Conservation (phyloP, 2,888 invertebrate genomes). For the Luperina nickerlii region DNA sequence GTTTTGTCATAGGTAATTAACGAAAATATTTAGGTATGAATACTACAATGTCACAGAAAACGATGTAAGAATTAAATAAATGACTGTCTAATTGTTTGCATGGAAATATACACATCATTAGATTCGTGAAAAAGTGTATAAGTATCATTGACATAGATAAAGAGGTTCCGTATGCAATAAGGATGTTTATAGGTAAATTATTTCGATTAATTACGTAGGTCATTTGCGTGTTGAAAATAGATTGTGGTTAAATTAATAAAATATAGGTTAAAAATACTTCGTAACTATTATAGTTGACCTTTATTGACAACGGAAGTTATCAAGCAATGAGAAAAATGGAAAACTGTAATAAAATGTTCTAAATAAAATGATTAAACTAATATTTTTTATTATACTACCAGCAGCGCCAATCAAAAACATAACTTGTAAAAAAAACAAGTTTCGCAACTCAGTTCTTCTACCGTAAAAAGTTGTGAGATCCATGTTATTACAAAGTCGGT, state of each 20-base stretch:
- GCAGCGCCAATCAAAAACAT: no score
- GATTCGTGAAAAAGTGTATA: not conserved
- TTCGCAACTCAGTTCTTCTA: no score
- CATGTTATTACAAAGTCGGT: no score
- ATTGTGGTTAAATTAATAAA: not conserved
- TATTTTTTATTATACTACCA: no score
- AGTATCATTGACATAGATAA: not conserved
- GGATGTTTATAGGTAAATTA: conserved; percentile 1
- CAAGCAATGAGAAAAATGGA: not conserved
- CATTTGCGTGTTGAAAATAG: conserved; percentile 2
- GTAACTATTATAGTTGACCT: not conserved
- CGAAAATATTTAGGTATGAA: not conserved
- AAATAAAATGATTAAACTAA: not conserved
- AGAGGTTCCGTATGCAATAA: conserved; percentile 34
- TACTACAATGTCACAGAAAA: not conserved
- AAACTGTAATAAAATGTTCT: not conserved
- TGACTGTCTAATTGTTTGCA: conserved; percentile 8
- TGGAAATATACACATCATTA: conserved; percentile 29
- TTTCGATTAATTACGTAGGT: not conserved
- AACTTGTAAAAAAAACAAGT: no score
- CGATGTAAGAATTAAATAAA: conserved; percentile 16
- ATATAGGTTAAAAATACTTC: not conserved
- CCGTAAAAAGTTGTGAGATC: no score
- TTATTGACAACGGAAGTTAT: not conserved
- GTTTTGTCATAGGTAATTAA: not conserved